Evolutionary conservation across 2,888 invertebrate species (phyloP).

Genomic region (Oligia latruncula): DNA sequence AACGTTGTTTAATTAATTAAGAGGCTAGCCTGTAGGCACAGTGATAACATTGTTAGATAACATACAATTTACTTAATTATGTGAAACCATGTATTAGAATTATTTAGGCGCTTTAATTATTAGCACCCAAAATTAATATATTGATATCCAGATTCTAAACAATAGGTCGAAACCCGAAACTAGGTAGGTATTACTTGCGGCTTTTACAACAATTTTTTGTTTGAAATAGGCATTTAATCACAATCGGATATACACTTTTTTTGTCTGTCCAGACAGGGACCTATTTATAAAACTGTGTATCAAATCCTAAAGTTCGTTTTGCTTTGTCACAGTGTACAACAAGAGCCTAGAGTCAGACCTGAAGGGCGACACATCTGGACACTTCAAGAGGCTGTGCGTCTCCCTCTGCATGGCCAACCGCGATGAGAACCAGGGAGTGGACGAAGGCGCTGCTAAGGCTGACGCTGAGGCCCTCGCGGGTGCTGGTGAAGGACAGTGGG

Average conservation of each 20-base stretch:
- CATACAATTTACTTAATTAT: neutral
- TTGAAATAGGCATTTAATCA: neutral
- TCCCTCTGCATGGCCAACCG: constrained; percentile 97
- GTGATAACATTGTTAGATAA: constrained; percentile 36
- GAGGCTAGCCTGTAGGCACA: constrained; percentile 17
- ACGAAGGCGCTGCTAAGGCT: constrained; percentile 94
- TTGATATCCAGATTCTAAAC: neutral
- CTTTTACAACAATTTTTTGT: neutral
- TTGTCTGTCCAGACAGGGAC: neutral
- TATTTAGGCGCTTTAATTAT: constrained; percentile 1
- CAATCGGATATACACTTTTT: neutral
- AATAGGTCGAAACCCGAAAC: neutral
- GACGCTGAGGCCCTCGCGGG: constrained; percentile 95
- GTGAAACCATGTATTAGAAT: neutral
- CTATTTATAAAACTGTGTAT: neutral
- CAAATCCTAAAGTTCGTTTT: constrained; percentile 31
- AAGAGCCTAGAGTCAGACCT: constrained; percentile 95
- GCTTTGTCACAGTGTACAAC: constrained; percentile 92
- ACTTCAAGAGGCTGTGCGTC: constrained; percentile 97
- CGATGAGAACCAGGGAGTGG: constrained; percentile 96
- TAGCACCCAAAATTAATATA: neutral
- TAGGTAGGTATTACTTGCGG: neutral
- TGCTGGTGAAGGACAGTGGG: constrained; percentile 96
- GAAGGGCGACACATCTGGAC: constrained; percentile 98
- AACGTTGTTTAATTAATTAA: constrained; percentile 24